Base-by-base conservation (phyloP, 2,888 invertebrate genomes). In the Temnothorax ravouxi region DNA sequence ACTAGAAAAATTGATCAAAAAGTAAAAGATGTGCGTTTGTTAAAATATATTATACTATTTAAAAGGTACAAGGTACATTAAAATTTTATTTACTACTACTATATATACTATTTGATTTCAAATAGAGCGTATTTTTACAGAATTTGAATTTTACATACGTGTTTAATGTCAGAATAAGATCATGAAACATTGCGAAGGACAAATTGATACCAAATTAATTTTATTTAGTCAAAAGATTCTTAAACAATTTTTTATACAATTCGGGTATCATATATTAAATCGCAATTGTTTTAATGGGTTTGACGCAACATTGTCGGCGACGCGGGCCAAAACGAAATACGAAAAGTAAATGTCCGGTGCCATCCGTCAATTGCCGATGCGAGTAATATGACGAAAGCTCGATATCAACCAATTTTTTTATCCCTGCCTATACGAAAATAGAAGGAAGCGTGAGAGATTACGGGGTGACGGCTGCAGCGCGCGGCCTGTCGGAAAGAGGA, bases 401-500 rank as follows among this genome's bases (percentile, higher is more conserved):
- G 41, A 77, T 69, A 44, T 72, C 86, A 86, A 90, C 88, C 86
- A 87, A 87, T 75, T 87, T 87, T 88, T 81, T 64, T 77, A 38
- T 41, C 66, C 18, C 41, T 64, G 44, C 13, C 59, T 29, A 61
- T 64, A 82, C 44, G 67, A 52, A 74, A 79, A 72, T 74, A 84
- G 77, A 89, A 86, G 83, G 72, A 87, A 84, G 87, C 84, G 81
- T 77, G 85, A 85, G 88, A 84, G 88, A 87, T 87, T 87, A 86
- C 76, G 89, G 75, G 59, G 84, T 85, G 89, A 88, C 85, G 89
- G 85, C 77, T 84, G 86, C 54, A 82, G 75, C 83, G 75, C 83
- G 83, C 84, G 87, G 83, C 85, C 81, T 85, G 87, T 87, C 88
- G 87, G 83, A 88, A 87, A 90, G 91, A 90, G 92, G 90, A 91